Evolutionary conservation across 2,888 invertebrate genomes (phyloP), one percentile per base, ranked within the genome.

Genomic region (Lutraria lutraria): DNA sequence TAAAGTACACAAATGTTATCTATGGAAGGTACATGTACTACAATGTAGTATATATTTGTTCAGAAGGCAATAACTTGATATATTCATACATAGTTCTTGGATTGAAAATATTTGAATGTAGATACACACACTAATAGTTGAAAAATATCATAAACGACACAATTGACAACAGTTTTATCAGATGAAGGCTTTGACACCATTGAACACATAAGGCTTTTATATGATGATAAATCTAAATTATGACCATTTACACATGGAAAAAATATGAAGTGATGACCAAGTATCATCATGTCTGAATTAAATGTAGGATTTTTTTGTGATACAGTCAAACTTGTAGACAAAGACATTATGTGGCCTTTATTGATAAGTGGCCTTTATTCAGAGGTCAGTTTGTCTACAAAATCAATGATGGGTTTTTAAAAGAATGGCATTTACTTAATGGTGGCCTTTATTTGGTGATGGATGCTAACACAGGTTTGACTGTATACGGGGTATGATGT

Each of bases 181-280:
- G 63, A 25, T 68, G 25, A 68, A 68, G 63, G 25, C n/a, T 68
- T 68, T 68, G 25, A 25, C 25, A 68, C 63, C 25, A 68, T 12
- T 68, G 63, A 68, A 68, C 63, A 68, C 63, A 68, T 68, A 68
- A 68, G 63, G 63, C 63, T 68, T 68, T 25, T 25, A 13, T 68
- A 68, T 68, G 63, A 25, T 3, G 3, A 68, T 68, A 13, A 60
- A 60, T 60, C n/a, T 68, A 1, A 68, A 68, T 68, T 25, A 68
- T 68, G 63, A 68, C 25, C 25, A 68, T 68, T 19, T 19, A 56
- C 56, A 60, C 60, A 60, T 60, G 21, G 21, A 60, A 25, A n/a
- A 68, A 13, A 25, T 25, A 13, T 12, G 25, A 25, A 25, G 25
- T 13, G 25, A 68, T 12, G 2, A 68, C 25, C 12, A 68, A 25